Conservation (phyloP, 2,797 vertebrate genomes). For the Pitangus sulphuratus region DNA sequence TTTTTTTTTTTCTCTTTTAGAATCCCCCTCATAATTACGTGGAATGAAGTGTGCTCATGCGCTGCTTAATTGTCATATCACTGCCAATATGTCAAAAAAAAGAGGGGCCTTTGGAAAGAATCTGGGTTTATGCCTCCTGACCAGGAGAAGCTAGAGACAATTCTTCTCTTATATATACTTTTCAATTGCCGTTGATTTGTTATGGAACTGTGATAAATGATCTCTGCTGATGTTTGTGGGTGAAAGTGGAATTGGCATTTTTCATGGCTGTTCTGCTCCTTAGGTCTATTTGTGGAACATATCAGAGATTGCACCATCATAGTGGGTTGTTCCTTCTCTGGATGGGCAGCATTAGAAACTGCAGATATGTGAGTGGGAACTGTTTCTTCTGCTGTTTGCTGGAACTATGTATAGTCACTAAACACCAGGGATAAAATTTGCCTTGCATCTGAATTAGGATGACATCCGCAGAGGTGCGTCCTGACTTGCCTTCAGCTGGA, state of each 20-base stretch:
- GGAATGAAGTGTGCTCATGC: not conserved
- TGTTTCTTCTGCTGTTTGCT: not conserved
- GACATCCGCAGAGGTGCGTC: not conserved
- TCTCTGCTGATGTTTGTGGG: not conserved
- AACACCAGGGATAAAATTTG: not conserved
- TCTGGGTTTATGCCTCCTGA: not conserved
- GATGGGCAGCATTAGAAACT: not conserved
- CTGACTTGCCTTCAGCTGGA: not conserved
- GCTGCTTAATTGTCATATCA: not conserved
- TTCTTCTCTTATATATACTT: not conserved
- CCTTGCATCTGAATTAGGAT: not conserved
- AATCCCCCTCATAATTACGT: not conserved
- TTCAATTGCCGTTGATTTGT: not conserved
- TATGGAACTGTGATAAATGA: not conserved
- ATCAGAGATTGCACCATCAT: not conserved
- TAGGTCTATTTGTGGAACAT: not conserved
- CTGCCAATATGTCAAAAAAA: not conserved
- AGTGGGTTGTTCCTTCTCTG: not conserved
- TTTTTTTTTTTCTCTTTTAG: not conserved
- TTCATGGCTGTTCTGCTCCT: not conserved
- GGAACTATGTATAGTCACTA: not conserved
- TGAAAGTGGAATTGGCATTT: not conserved
- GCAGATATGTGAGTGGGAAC: not conserved
- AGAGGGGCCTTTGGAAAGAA: not conserved
- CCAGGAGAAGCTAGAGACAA: not conserved